Evolutionary conservation across 2,797 vertebrate species (phyloP), one percentile per base, ranked within the genome.

Genomic region (Merluccius polli): DNA sequence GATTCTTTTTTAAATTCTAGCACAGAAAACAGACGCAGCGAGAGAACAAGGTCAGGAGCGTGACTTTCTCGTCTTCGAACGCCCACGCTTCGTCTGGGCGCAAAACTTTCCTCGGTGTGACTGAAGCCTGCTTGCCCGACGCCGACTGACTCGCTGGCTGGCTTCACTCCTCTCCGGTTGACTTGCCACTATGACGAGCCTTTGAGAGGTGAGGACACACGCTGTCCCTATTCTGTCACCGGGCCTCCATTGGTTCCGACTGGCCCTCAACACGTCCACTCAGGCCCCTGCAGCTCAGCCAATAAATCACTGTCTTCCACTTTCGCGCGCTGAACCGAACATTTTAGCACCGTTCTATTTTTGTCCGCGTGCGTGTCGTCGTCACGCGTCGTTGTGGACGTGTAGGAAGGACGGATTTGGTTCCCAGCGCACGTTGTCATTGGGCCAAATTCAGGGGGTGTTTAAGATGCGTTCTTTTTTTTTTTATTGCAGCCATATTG

Each of bases 211-310:
- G 83, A 87, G 87, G 87, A 90, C 86, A 74, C 89, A 78, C 80
- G 48, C 80, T 88, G 93, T 91, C 93, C 92, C 90, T 91, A 92
- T 93, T 93, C 92, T 94, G 92, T 95, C 93, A 91, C 85, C 87
- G 79, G 79, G 79, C 84, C 89, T 89, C 90, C 81, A 77, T 82
- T 91, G 91, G 82, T 84, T 91, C 83, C 85, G 85, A 92, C 87
- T 91, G 88, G 82, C 83, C 84, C 52, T 12, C 83, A 89, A 89
- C 91, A 86, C 84, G 84, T 76, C 82, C 89, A 86, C 89, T 90
- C 82, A 85, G 86, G 82, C 87, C 87, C 81, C 81, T 27, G 80
- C 86, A 86, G 89, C 88, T 83, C 86, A 87, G 83, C 89, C 88
- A 90, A 93, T 94, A 94, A 90, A 94, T 94, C 92, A 93, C 89